Evolutionary conservation across 2,888 invertebrate genomes (phyloP), one percentile per base, ranked within the genome.

Genomic region (Cheilosia pagana): DNA sequence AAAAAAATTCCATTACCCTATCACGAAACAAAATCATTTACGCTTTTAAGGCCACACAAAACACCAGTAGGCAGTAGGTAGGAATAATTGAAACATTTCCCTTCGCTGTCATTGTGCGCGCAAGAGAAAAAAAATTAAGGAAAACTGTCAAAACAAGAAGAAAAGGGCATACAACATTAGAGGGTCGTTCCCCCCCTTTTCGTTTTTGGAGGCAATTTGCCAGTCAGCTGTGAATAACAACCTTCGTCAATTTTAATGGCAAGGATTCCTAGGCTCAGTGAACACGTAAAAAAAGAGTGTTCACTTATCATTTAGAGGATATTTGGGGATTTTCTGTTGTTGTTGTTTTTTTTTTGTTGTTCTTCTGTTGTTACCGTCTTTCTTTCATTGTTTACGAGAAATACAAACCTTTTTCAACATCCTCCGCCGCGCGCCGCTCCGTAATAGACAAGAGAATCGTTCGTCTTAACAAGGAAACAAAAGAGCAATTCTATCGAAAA

Each of bases 181-280:
- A 28, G 12, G 1, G 45, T 45, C 45, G 45, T n/a, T n/a, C n/a
- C 12, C n/a, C 16, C 4, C 14, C 8, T 4, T 31, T 55, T 43
- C 35, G 23, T 39, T 41, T 52, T 53, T 39, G 28, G 31, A 65
- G 71, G 65, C 65, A 65, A 77, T 77, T 76, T 67, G 31, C 65
- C 63, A 81, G 81, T 81, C 77, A 81, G 77, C 81, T 77, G 81
- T 81, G 81, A 71, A 81, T 77, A 81, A 81, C 65, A 77, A 71
- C 81, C 77, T 71, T 67, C 77, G 71, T 77, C 77, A 81, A 77
- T 81, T 81, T 81, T 77, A 76, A 77, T 81, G 71, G 60, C 65
- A 67, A 74, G 65, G 53, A 81, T 71, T 77, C 63, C 60, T 57
- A 82, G 60, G 72, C 60, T 72, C 63, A 62, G 60, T 72, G 71